Base-by-base conservation (phyloP, 2,797 vertebrate species). In the Streptopelia turtur region DNA sequence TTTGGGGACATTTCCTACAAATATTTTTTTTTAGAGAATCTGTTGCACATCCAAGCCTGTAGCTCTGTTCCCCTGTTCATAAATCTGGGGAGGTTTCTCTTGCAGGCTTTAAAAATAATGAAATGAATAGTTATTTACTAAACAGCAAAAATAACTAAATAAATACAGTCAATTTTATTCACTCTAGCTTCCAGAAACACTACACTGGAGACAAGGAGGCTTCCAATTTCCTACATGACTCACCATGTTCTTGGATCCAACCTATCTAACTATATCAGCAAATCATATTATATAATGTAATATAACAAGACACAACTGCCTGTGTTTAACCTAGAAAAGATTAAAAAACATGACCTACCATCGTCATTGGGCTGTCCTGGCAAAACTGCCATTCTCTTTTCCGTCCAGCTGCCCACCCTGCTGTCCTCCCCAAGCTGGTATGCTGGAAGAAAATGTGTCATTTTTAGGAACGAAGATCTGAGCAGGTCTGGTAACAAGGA, bases 271-370 rank as follows among this genome's bases (percentile, higher is more conserved):
- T 88, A 0, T 89, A 96, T 95, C 94, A 93, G 90, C 92, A 91
- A 94, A 97, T 96, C 95, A 92, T 76, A 88, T 96, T 96, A 92
- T 76, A 83, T 95, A 92, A 94, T 89, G 89, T 96, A 94, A 97
- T 93, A 52, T 83, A 97, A 95, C 81, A 85, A 96, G 96, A 95
- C 95, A 92, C 72, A 94, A 96, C 70, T 79, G 90, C 75, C 88
- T 78, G 84, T 92, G 89, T 95, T 95, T 96, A 96, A 94, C 93
- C 95, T 83, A 95, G 94, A 93, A 94, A 94, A 94, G 80, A 92
- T 95, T 91, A 94, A 94, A 94, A 93, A 95, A 70, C 72, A 93
- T 56, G 86, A 86, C 94, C 90, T 93, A 43, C 41, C 70, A 33
- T 0, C 14, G 89, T 96, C 90, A 94, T 61, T 82, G 85, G 63